Base-by-base conservation (phyloP, 2,797 vertebrate genomes). In the Protonibea diacanthus region DNA sequence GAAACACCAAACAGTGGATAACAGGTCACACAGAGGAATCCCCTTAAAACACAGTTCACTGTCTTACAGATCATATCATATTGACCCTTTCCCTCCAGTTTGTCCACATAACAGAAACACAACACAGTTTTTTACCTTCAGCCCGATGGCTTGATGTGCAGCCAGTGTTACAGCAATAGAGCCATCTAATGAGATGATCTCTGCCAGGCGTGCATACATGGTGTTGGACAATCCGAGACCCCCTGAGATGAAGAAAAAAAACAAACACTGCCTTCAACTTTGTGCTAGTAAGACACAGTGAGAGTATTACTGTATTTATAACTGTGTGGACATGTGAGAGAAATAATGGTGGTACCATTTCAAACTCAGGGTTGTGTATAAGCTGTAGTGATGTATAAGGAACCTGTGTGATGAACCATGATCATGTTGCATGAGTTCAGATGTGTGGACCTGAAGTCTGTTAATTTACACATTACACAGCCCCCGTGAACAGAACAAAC, bases 211-310 rank as follows among this genome's bases (percentile, higher is more conserved):
- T 0, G 98, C 97, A 0, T 98, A 99, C 97, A 98, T 96, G 57
- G 96, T 99, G 90, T 99, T 97, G 15, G 98, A 98, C 23, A 99
- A 86, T 7, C 97, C 98, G 0, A 99, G 96, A 25, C 98, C 98
- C 13, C 98, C 98, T 99, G 82, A 11, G 13, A 61, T 8, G 1
- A 52, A 2, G 42, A 33, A 44, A 42, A 15, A 18, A 6, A 59
- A 17, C 29, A 67, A 0, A 58, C 13, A 45, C 13, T 4, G 11
- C 5, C 18, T 49, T 56, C 25, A 64, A 15, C 2, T 9, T 38
- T 71, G 57, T 23, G 29, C 13, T 5, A 0, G 42, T n/a, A 13
- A 64, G 20, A 49, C 48, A 57, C 2, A 1, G 15, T 0, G 2
- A 18, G 2, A 47, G 15, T 20, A 44, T 15, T 18, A 45, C 5